Evolutionary conservation across 2,888 invertebrate species (phyloP).

Genomic region (Dryobotodes eremita): DNA sequence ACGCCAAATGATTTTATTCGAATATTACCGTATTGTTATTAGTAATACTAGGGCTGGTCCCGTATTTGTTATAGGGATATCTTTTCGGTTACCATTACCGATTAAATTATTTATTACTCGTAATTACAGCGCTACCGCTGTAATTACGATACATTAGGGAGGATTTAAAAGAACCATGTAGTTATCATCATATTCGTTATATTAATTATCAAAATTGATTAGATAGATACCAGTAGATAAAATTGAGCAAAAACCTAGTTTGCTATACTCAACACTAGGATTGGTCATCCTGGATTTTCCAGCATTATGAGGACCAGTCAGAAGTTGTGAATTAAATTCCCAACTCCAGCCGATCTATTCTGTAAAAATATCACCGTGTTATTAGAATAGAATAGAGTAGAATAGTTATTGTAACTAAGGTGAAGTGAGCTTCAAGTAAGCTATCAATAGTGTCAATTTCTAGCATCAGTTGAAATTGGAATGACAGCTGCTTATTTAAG

Average conservation of each 20-base stretch:
- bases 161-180: not conserved
- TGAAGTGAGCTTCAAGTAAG: not conserved
- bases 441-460: not conserved
- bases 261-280: not conserved
- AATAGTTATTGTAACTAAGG: not conserved
- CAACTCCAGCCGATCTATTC: not conserved
- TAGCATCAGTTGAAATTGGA: not conserved
- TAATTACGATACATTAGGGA: not conserved
- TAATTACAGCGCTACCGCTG: not conserved
- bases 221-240: not conserved
- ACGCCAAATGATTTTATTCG: slow-evolving; percentile 18
- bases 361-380: no score
- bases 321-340: not conserved
- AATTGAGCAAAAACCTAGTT: not conserved
- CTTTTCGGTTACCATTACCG: not conserved
- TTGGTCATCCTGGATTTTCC: not conserved
- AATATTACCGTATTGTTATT: slow-evolving; percentile 19
- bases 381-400: no score
- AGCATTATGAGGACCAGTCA: not conserved
- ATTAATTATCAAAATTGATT: not conserved
- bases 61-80: not conserved
- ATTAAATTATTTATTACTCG: not conserved
- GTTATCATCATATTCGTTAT: not conserved
- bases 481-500: not conserved
- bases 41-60: not conserved